A percentile compares a stretch with the other conserved stretches of the same genome.
These are phyloP conservation scores for Eurosta solidaginis DNA, from an alignment of 1,140 invertebrate species.

Conservation along the genomic window DNA sequence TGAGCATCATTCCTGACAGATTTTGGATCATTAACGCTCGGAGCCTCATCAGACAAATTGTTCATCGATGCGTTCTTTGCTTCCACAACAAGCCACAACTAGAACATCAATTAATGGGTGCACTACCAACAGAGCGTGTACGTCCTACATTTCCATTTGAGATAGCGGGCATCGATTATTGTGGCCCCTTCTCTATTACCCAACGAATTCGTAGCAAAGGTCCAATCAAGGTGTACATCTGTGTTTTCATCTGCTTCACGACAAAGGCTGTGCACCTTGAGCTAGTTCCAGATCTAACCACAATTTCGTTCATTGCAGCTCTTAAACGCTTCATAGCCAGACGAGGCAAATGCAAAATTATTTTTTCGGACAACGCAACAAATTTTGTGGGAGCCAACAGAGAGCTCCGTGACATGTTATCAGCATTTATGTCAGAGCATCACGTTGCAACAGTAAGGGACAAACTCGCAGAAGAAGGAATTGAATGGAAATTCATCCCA, in stretches of 20 bases:
- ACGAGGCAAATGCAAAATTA: slow-evolving; percentile 38
- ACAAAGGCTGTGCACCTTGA: slow-evolving; percentile 61
- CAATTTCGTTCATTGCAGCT: slow-evolving; percentile 48
- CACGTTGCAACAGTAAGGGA: too few relatives aligned
- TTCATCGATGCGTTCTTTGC: neutral
- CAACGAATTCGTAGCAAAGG: neutral
- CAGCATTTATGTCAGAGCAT: too few relatives aligned
- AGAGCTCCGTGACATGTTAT: slow-evolving; percentile 38
- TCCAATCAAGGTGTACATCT: neutral
- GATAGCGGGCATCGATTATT: neutral
- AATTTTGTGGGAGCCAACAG: too few relatives aligned
- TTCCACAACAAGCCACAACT: neutral
- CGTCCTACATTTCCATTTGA: neutral
- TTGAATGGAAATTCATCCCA: neutral
- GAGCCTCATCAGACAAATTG: neutral
- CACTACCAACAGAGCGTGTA: neutral
- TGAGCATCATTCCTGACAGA: neutral
- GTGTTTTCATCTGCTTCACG: slow-evolving; percentile 40
- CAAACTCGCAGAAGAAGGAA: too few relatives aligned
- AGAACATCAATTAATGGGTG: neutral
- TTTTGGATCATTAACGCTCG: neutral
- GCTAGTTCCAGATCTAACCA: slow-evolving; percentile 50
- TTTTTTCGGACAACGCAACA: slow-evolving; percentile 51
- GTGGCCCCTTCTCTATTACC: neutral
- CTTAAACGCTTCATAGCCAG: slow-evolving; percentile 50